Conservation (phyloP, 2,888 invertebrate species). For the Carabus problematicus region DNA sequence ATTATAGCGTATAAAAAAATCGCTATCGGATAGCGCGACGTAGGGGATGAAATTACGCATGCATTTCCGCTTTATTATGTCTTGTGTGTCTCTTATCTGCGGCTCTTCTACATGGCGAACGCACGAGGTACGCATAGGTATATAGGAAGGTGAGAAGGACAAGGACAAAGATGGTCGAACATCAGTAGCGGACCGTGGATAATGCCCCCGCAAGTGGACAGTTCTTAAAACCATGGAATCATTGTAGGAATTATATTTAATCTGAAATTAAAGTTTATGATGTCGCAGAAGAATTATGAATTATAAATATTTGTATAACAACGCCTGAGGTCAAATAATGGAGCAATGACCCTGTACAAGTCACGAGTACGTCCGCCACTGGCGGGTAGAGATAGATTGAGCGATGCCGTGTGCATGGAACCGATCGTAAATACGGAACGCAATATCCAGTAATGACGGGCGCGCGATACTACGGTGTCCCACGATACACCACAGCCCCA, state of each 20-base stretch:
- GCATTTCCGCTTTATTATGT: slow-evolving; percentile 56
- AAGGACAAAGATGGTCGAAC: no score
- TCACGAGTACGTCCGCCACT: no score
- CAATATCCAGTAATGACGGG: slow-evolving; percentile 47
- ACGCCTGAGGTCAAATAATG: no score
- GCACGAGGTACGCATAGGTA: neutral
- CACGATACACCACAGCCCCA: neutral
- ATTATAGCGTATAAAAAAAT: slow-evolving; percentile 38
- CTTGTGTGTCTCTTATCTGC: slow-evolving; percentile 28
- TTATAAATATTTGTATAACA: no score
- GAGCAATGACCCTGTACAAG: no score
- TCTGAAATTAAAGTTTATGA: no score
- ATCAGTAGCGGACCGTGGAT: no score
- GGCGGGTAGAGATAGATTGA: slow-evolving; percentile 52
- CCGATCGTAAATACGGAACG: slow-evolving; percentile 51
- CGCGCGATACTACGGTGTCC: slow-evolving; percentile 3
- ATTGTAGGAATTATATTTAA: no score
- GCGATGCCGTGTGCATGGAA: slow-evolving; percentile 48
- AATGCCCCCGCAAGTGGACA: no score
- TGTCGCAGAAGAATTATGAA: no score
- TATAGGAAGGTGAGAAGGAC: slow-evolving; percentile 3
- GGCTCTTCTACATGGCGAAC: slow-evolving; percentile 26
- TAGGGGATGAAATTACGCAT: slow-evolving; percentile 59
- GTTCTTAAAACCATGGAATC: no score
- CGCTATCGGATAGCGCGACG: slow-evolving; percentile 46